Evolutionary conservation across 2,113 vertebrate species (phyloP), one percentile per base, ranked within the genome.

Genomic region (Phaethon lepturus): DNA sequence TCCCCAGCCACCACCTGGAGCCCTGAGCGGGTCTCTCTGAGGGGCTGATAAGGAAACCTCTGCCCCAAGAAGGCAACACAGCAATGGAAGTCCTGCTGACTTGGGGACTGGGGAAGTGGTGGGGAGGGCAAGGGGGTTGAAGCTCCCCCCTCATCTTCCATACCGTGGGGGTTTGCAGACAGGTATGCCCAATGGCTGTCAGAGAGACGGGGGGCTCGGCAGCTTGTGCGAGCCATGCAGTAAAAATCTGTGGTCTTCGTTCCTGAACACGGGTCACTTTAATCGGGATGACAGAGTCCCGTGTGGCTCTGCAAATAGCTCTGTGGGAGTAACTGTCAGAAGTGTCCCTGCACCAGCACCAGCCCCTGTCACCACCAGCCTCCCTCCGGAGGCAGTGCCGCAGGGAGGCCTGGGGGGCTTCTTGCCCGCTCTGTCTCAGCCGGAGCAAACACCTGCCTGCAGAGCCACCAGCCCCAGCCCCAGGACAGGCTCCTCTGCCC

Each of bases 1-100:
- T 81, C 35, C 18, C 49, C 12, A 2, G 35, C 11, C 67, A 71
- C 22, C 31, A 63, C 47, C 17, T 69, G 49, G 18, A 82, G 19
- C 13, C 33, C 31, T 20, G 42, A 55, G 7, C 0, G 0, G 11
- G 17, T 80, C 42, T 88, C 24, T 14, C 50, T n/a, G n/a, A 67
- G 63, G 28, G 45, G 49, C 55, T 52, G 24, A 38, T 60, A 66
- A 88, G 33, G 44, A 81, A 82, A 49, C 2, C 29, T 47, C 29
- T 11, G 6, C 24, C 25, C 42, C 0, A 0, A 53, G 77, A 89
- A 74, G 28, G 28, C 47, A 63, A 31, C 1, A 1, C 47, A 74
- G 73, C 81, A 95, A 81, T 29, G 17, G 67, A 69, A 86, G 5
- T 10, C 22, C 31, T 75, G n/a, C 66, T 63, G 62, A 40, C 53